Base-by-base conservation (phyloP, 2,888 invertebrate species). In the Aradus depressus region DNA sequence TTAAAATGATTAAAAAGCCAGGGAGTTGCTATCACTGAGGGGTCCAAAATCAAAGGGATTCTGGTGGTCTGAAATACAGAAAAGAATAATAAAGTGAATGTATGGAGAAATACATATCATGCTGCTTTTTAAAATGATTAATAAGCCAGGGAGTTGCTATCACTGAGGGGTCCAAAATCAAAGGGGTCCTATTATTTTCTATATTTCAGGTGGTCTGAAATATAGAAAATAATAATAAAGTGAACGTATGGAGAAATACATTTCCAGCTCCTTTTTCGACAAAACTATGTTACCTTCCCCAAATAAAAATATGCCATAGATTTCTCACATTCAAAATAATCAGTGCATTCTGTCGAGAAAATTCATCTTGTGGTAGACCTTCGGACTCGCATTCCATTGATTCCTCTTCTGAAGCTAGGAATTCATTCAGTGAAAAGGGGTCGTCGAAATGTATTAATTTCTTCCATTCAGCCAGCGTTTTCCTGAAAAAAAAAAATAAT, bases 101-200 rank as follows among this genome's bases (percentile, higher is more conserved):
- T 28, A 10, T 10, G 31, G n/a, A 28, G 31, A 28, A 12, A n/a
- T n/a, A n/a, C n/a, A n/a, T n/a, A n/a, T n/a, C n/a, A n/a, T n/a
- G n/a, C n/a, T n/a, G n/a, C n/a, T 70, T 74, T 51, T 76, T 76
- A 2, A 87, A 68, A 62, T 85, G 80, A 37, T 75, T 75, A 61
- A 77, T 78, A 1, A 95, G 69, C 95, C 95, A 95, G 28, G 77
- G 72, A 0, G 81, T 74, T 0, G 91, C 89, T 6, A 82, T 77
- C 3, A 84, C 83, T 1, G 90, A 86, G 0, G 97, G 91, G 69
- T 98, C 97, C 38, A 97, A 74, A 35, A 97, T 72, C 48, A 58
- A 52, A 6, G 50, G 51, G 32, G 48, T 41, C n/a, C n/a, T n/a
- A n/a, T n/a, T n/a, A n/a, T n/a, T n/a, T n/a, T n/a, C n/a, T n/a